Evolutionary conservation across 2,113 vertebrate species (phyloP).

Genomic region (Planiliza haematocheilus): DNA sequence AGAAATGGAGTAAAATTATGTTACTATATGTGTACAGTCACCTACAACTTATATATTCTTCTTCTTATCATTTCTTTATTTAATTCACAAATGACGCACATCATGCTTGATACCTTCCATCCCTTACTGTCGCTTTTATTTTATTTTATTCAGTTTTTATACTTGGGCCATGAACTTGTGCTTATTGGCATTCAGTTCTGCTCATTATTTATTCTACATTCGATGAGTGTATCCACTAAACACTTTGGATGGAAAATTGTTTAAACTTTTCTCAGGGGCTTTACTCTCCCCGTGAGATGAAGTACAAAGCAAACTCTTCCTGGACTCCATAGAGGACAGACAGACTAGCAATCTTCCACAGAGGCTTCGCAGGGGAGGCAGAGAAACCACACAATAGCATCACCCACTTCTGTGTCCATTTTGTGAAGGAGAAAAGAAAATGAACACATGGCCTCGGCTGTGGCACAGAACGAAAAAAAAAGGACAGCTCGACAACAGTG

Average conservation of each 20-base stretch:
- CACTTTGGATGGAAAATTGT: constrained; percentile 28
- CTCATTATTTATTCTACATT: constrained; percentile 19
- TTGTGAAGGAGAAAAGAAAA: constrained; percentile 54
- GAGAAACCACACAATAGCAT: constrained; percentile 61
- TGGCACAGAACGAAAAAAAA: constrained; percentile 35
- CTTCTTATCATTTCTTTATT: no score
- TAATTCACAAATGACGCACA: no score
- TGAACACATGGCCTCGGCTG: constrained; percentile 42
- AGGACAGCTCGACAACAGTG: constrained; percentile 7
- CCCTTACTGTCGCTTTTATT: no score
- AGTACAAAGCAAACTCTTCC: constrained; percentile 52
- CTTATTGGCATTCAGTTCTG: no score
- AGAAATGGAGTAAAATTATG: no score
- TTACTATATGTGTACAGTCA: no score
- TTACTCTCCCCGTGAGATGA: constrained; percentile 19
- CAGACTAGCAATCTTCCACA: constrained; percentile 57
- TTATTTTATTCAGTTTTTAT: no score
- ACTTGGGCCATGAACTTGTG: no score
- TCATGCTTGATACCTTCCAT: no score
- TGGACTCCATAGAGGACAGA: constrained; percentile 41
- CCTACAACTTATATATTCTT: no score
- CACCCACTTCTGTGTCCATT: constrained; percentile 62
- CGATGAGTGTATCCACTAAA: constrained; percentile 41
- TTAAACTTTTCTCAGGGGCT: no score
- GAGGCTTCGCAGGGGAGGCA: constrained; percentile 37